Evolutionary conservation across 1,140 invertebrate species (phyloP), one percentile per base, ranked within the genome.

Genomic region (Sweltsa coloradensis): DNA sequence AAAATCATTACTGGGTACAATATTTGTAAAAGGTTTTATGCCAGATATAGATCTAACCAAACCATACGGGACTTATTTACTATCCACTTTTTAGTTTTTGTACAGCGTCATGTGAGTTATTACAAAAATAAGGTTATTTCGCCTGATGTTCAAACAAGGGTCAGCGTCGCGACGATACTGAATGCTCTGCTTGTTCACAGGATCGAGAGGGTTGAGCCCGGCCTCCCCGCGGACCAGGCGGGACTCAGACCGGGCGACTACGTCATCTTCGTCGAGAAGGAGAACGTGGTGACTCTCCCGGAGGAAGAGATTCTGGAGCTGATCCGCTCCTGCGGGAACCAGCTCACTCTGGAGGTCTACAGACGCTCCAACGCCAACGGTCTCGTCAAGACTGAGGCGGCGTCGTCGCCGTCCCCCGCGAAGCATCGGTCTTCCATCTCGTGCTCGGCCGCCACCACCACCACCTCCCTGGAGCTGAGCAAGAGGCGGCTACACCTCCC

Each of bases 201-300:
- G 9, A 81, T 94, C 18, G 89, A 92, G 58, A 68, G 88, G 45
- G 85, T 93, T 1, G 88, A 91, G 54, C 72, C 79, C 0, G 81
- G 82, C 5, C 71, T 83, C n/a, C 79, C 85, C 0, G 87, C 86
- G 3, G 86, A 89, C 41, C 70, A 77, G 2, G 81, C 84, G 2
- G 86, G 86, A 1, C 72, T 90, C 3, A 66, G 78, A 48, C 83
- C 85, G 0, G 86, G 86, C 13, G 87, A 91, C 60, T 85, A 87
- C 63, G 78, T 91, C 29, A 85, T 89, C 41, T 89, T 89, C 61
- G 83, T 91, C 29, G 84, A 87, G 46, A 79, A 81, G 57, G 81
- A 80, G 51, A 89, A 89, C 60, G 84, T 91, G 13, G 86, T 89
- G 31, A 88, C 83, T 49, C 75, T 78, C 60, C 75, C 78, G 3